Evolutionary conservation across 2,113 vertebrate species (phyloP), one percentile per base, ranked within the genome.

Genomic region (Gymnobelideus leadbeateri): DNA sequence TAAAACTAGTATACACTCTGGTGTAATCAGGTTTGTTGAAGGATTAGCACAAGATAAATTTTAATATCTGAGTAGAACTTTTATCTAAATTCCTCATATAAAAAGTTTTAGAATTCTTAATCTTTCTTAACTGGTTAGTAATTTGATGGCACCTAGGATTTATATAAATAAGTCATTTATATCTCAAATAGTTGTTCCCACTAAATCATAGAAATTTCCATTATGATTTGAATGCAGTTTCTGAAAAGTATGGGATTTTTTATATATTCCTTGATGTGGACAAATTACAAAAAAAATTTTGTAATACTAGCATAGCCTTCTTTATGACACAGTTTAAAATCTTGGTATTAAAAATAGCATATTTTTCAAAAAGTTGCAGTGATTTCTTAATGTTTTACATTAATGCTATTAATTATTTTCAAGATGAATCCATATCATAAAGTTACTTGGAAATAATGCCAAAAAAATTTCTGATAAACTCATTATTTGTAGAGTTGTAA

Each of bases 261-360:
- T 7, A 47, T 94, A 31, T 94, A 47, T 23, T 92, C 94, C 54
- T 84, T 94, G 2, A 92, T 96, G 93, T 2, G 94, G 23, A 90
- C 47, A 95, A 96, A 94, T 89, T 94, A 84, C n/a, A 89, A 95
- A 77, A 93, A 47, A 93, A 28, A 51, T 91, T 97, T 96, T 77
- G 26, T 93, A 93, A 97, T 93, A 61, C 7, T 93, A 1, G 90
- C 1, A 52, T 68, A 96, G 0, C 25, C 51, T 92, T 5, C 31
- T 68, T 68, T 91, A 28, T 91, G 14, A 55, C 89, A 52, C 50
- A 84, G 43, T 90, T 95, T 94, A 92, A 96, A 96, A 57, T 92
- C 50, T 77, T 43, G 19, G 91, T 43, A 61, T 97, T 95, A 93
- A 2, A 16, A 95, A 23, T 92, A 94, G 16, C 51, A 89, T 95